Base-by-base conservation (phyloP, 2,888 invertebrate genomes). In the Dromius quadrimaculatus region DNA sequence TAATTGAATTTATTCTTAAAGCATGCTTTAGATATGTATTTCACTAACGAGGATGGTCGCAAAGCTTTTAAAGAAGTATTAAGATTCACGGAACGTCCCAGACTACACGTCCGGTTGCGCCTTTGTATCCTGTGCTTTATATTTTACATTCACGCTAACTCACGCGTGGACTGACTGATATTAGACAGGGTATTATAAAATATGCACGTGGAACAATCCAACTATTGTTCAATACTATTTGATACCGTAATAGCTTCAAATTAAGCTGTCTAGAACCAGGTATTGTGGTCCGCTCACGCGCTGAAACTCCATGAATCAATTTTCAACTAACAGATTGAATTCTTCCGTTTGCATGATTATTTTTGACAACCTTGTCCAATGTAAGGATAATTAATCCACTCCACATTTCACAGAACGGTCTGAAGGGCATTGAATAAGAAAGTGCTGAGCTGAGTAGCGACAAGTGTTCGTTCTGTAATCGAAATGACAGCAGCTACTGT, bases 341-440 rank as follows among this genome's bases (percentile, higher is more conserved):
- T 54, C 28, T 54, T 54, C 50, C 23, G 13, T 2, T 17, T n/a
- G 20, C 34, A 36, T 66, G 57, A 66, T 66, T 66, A 57, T 38
- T 20, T 50, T 66, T 66, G 66, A 66, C 66, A 66, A 36, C 66
- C 66, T 41, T 66, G 65, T 65, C 66, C 36, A 66, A 65, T 65
- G 47, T 28, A 54, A 32, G 28, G 23, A 38, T 66, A 66, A 66
- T 66, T 66, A 66, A 66, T 65, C 22, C 45, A 64, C 45, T 64
- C 32, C 50, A 20, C 47, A 47, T 66, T 54, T 66, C 66, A 66
- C n/a, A 38, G 47, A 20, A 22, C 41, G 15, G 47, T n/a, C 11
- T 17, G 15, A 19, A 47, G 36, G 34, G 45, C 65, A 47, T 19
- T 22, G 32, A 32, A 62, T 34, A 32, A 11, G 50, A 65, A 11